phyloP scores from a whole-genome alignment of 2,888 invertebrate species.

The Meghimatium bilineatum region DNA sequence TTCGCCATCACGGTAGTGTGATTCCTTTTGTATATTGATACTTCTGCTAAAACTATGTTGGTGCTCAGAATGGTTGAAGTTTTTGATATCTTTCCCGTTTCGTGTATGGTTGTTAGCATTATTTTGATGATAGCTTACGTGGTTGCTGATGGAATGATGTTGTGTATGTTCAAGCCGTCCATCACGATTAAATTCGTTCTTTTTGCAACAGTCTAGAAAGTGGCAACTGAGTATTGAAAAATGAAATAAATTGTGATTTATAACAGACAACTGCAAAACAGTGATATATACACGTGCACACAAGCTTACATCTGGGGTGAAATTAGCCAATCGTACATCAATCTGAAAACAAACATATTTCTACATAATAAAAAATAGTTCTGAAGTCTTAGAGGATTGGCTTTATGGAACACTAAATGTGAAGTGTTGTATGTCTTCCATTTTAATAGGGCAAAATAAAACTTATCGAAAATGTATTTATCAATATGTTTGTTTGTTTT shows the following conservation, averaged over 20 bases:
- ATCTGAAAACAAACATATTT: too few relatives aligned
- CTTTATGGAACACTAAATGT: too few relatives aligned
- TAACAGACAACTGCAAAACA: too few relatives aligned
- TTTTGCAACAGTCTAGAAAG: constrained; percentile 5
- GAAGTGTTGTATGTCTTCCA: too few relatives aligned
- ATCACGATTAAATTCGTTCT: not conserved
- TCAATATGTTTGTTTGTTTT: too few relatives aligned
- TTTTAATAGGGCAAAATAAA: too few relatives aligned
- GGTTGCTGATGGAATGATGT: not conserved
- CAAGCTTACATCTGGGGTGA: too few relatives aligned
- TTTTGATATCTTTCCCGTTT: not conserved
- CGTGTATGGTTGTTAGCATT: not conserved
- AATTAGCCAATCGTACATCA: too few relatives aligned
- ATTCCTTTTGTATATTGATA: not conserved
- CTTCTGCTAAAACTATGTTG: not conserved
- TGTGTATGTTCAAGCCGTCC: not conserved
- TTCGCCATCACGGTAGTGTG: constrained; percentile 33
- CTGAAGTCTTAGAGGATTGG: too few relatives aligned
- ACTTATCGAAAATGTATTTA: too few relatives aligned
- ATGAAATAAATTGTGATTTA: not conserved
- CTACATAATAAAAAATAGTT: too few relatives aligned
- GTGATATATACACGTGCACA: too few relatives aligned
- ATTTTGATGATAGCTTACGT: constrained; percentile 3
- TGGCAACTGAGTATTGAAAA: constrained; percentile 9
- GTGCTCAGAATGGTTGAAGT: constrained; percentile 7